Conservation (phyloP, 2,888 invertebrate species). For the Exocentrus adspersus region DNA sequence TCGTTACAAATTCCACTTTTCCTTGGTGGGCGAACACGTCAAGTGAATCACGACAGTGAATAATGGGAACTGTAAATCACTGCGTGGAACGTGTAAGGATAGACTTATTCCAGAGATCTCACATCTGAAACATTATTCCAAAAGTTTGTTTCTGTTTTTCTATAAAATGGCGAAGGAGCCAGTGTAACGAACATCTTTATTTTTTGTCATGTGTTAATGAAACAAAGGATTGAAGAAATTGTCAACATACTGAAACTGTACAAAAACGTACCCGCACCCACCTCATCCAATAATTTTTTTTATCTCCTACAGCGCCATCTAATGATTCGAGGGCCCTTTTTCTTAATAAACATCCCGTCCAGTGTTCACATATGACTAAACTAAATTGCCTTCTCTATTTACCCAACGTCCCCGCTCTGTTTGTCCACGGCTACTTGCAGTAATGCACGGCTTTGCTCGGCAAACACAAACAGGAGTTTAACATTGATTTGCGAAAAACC, state of each 20-base stretch:
- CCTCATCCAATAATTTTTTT: conserved; percentile 2
- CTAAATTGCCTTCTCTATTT: conserved; percentile 55
- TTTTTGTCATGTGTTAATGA: no score
- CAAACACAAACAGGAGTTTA: conserved; percentile 53
- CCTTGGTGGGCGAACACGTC: not conserved
- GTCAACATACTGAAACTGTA: no score
- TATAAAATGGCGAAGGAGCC: no score
- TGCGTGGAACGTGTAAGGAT: no score
- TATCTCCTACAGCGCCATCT: conserved; percentile 24
- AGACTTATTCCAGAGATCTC: no score
- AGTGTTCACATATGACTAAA: conserved; percentile 47
- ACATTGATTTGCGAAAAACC: conserved; percentile 54
- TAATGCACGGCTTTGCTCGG: conserved; percentile 59
- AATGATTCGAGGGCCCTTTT: conserved; percentile 50
- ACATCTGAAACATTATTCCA: no score
- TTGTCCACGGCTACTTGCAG: conserved; percentile 57
- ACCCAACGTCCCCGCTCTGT: conserved; percentile 54
- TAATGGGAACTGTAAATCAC: no score
- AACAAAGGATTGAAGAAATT: no score
- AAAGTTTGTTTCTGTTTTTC: no score
- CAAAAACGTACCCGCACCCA: not conserved
- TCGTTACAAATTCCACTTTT: conserved; percentile 21
- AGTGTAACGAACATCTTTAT: no score
- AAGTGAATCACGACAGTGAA: not conserved
- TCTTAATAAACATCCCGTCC: conserved; percentile 47